Conservation (phyloP, 2,113 vertebrate species). For the Smithornis capensis region DNA sequence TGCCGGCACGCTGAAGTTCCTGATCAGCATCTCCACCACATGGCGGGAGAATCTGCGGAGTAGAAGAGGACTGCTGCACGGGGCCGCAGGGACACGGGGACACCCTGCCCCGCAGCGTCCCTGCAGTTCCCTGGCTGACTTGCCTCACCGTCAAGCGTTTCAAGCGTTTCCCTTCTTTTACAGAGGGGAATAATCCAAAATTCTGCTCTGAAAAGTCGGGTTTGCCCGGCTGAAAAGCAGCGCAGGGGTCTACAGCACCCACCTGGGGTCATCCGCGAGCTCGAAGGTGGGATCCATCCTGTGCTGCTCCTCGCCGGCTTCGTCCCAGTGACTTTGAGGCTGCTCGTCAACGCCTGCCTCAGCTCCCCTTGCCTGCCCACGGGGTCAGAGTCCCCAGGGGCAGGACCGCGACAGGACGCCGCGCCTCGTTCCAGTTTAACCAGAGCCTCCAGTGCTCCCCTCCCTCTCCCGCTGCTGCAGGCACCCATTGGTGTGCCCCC, state of each 20-base stretch:
- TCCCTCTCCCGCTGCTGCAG: not conserved
- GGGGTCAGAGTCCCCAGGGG: slow-evolving; percentile 61
- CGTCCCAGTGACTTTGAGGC: not conserved
- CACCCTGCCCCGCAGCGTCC: not conserved
- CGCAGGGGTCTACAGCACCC: not conserved
- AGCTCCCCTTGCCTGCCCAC: not conserved
- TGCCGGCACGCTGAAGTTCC: slow-evolving; percentile 67
- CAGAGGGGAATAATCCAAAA: not conserved
- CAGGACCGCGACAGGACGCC: not conserved
- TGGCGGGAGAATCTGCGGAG: slow-evolving; percentile 60
- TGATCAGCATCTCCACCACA: slow-evolving; percentile 67
- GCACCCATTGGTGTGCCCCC: not conserved
- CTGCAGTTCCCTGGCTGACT: not conserved
- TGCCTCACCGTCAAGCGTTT: not conserved
- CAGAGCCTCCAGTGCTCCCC: not conserved
- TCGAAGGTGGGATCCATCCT: slow-evolving; percentile 28
- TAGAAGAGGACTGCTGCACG: not conserved
- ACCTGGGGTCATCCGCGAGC: slow-evolving; percentile 55
- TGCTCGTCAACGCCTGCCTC: not conserved
- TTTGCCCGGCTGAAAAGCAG: not conserved
- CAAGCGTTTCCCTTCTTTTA: not conserved
- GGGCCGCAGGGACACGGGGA: rapidly evolving
- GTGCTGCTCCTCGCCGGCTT: not conserved
- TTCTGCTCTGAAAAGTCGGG: not conserved
- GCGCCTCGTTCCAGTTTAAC: not conserved